Conservation (phyloP, 2,797 vertebrate species). For the Chelidonichthys spinosus region DNA sequence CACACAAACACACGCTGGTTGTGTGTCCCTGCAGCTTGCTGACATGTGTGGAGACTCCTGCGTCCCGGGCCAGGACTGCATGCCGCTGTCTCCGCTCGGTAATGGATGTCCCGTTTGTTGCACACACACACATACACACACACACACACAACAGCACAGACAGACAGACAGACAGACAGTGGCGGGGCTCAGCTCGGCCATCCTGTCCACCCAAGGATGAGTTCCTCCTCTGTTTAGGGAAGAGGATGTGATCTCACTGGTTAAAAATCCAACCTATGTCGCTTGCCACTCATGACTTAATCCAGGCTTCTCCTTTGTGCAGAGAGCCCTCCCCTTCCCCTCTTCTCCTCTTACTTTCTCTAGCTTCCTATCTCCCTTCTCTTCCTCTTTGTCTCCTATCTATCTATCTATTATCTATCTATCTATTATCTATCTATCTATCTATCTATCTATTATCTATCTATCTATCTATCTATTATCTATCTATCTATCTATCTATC, state of each 20-base stretch:
- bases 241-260: constrained; percentile 94
- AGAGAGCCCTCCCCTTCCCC: constrained; percentile 73
- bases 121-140: constrained; percentile 25
- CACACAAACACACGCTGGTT: constrained; percentile 29
- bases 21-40: constrained; percentile 70
- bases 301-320: constrained; percentile 87
- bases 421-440: not conserved
- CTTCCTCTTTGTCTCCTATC: not conserved
- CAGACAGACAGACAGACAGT: constrained; percentile 61
- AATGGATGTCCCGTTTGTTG: constrained; percentile 72
- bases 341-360: constrained; percentile 71
- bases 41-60: constrained; percentile 68
- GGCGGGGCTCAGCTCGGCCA: constrained; percentile 55
- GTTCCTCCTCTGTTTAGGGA: constrained; percentile 87
- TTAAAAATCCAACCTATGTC: constrained; percentile 92
- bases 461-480: not conserved
- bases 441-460: not conserved
- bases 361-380: constrained; percentile 27
- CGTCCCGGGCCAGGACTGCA: constrained; percentile 57
- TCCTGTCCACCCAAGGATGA: constrained; percentile 80
- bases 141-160: constrained; percentile 16
- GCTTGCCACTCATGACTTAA: constrained; percentile 90
- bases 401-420: constrained; percentile 8
- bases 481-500: too few species aligned
- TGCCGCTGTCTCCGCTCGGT: constrained; percentile 69